Evolutionary conservation across 2,113 vertebrate genomes (phyloP).

Genomic region (Steatornis caripensis): DNA sequence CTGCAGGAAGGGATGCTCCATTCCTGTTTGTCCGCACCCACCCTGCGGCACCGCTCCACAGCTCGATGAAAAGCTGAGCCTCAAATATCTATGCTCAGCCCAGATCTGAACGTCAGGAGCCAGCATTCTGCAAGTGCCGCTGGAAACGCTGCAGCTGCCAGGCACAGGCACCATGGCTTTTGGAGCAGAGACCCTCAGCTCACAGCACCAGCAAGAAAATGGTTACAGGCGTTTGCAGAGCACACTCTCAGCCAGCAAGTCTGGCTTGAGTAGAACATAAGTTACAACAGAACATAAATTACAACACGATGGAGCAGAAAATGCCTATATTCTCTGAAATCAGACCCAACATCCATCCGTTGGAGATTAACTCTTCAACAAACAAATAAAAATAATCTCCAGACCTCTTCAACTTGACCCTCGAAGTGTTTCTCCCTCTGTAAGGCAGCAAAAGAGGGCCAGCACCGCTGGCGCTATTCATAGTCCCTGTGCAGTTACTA

Average conservation of each 20-base stretch:
- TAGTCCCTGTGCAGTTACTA: not conserved
- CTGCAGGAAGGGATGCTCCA: accelerated
- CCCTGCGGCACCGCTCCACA: accelerated
- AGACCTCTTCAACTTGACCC: not conserved
- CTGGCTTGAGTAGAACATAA: not conserved
- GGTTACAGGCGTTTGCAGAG: not conserved
- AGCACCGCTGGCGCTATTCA: accelerated
- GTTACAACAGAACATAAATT: not conserved
- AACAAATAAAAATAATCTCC: not conserved
- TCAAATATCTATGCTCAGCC: not conserved
- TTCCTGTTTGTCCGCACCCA: accelerated
- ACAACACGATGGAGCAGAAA: not conserved
- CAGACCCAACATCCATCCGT: not conserved
- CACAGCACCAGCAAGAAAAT: not conserved
- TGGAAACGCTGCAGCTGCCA: not conserved
- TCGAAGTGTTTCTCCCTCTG: not conserved
- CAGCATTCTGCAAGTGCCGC: not conserved
- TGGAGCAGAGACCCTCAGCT: not conserved
- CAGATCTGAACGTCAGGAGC: not conserved
- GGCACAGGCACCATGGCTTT: accelerated
- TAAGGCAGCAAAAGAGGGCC: not conserved
- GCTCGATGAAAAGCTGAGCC: not conserved
- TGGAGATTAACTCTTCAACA: not conserved
- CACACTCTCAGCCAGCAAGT: not conserved
- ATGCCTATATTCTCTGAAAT: not conserved